Evolutionary conservation across 2,888 invertebrate genomes (phyloP).

Genomic region (Pandemis cinnamomeana): DNA sequence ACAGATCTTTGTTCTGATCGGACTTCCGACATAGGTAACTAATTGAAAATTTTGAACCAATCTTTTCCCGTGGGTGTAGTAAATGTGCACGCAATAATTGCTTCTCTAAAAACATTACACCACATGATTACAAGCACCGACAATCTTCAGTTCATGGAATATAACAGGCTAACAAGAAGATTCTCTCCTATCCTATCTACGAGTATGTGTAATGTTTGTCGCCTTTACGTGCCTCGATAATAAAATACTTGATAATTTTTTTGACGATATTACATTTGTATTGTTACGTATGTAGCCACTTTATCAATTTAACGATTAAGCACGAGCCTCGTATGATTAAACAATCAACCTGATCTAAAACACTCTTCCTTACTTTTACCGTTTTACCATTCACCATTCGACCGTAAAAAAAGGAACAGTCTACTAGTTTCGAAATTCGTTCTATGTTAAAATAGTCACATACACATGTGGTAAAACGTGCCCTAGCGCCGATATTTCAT

Average conservation of each 20-base stretch:
- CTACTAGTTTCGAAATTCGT: background rate
- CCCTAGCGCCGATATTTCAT: background rate
- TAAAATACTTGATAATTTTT: background rate
- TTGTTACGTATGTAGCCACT: background rate
- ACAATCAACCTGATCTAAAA: background rate
- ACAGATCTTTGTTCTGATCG: background rate
- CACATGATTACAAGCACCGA: no score
- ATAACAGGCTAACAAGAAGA: background rate
- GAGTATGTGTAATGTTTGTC: background rate
- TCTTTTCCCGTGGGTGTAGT: no score
- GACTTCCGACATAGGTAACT: no score
- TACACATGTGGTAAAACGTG: conserved; percentile 7
- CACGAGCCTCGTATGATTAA: background rate
- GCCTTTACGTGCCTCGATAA: background rate
- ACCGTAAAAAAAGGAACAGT: no score
- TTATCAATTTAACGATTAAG: background rate
- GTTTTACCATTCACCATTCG: background rate
- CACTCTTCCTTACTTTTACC: background rate
- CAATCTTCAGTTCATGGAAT: no score
- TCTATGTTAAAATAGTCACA: background rate
- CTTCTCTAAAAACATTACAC: no score
- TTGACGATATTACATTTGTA: background rate
- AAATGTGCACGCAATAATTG: no score
- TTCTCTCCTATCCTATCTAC: background rate
- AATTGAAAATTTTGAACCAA: no score